phyloP scores from a whole-genome alignment of 1,140 invertebrate genomes.

The Nasonia longicornis region DNA sequence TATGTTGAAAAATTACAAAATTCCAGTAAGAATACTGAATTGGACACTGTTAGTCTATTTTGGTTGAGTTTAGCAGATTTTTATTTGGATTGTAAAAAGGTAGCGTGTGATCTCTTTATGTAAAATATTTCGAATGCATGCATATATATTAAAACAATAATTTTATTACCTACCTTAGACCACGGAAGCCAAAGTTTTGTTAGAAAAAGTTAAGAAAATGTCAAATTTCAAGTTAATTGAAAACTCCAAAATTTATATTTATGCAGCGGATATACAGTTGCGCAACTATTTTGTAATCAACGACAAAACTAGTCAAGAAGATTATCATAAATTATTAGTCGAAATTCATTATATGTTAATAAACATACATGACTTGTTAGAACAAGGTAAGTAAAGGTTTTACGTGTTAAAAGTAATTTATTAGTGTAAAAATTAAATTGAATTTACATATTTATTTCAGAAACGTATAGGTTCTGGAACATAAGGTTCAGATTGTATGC shows the following conservation, averaged over 20 bases:
- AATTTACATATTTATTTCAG: constrained; percentile 44
- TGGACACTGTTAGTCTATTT: constrained; percentile 52
- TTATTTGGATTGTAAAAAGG: constrained; percentile 60
- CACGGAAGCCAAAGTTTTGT: constrained; percentile 53
- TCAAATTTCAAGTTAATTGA: constrained; percentile 47
- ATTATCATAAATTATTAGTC: constrained; percentile 55
- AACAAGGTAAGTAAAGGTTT: constrained; percentile 49
- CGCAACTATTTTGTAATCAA: constrained; percentile 54
- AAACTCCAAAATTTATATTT: constrained; percentile 51
- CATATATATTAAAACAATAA: background rate
- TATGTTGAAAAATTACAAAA: constrained; percentile 46
- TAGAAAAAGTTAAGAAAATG: constrained; percentile 53
- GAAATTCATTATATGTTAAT: constrained; percentile 53
- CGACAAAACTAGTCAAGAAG: constrained; percentile 50
- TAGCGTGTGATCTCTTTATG: constrained; percentile 30
- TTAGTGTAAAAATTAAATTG: background rate
- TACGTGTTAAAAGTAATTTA: background rate
- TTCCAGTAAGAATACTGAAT: constrained; percentile 48
- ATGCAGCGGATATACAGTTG: constrained; percentile 52
- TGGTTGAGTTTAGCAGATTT: constrained; percentile 61
- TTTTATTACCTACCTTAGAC: constrained; percentile 44
- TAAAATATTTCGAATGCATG: background rate
- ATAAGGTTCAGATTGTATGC: constrained; percentile 42
- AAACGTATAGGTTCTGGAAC: constrained; percentile 32
- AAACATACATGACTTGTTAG: constrained; percentile 49